Base-by-base conservation (phyloP, 1,140 invertebrate species). In the Drosophila mauritiana region DNA sequence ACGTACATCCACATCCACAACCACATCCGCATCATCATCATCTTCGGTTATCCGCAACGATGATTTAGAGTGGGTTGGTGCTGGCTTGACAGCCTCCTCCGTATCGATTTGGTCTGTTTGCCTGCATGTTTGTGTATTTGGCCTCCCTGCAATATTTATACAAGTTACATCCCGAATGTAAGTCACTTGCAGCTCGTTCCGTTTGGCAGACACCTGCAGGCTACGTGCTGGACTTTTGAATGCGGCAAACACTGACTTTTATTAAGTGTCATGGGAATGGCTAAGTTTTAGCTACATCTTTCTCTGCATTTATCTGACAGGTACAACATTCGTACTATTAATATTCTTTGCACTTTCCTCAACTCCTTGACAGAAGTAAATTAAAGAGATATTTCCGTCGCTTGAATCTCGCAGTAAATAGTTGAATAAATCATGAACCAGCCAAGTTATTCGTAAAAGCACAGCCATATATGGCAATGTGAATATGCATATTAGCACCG, bases 221-320 rank as follows among this genome's bases (percentile, higher is more conserved):
- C 51, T 49, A 73, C 49, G 69, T 73, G 72, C 57, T 12, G 54
- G 53, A 48, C 57, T 57, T 51, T 27, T 43, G 53, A 51, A 72
- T 73, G 67, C 55, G 48, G 31, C 59, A 63, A 64, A 57, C 59
- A 75, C 67, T 83, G 80, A 70, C 70, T 75, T 83, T 79, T 75
- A 83, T 83, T 54, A 56, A 39, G 64, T 46, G 46, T 17, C 40
- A 49, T 34, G 52, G 59, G 31, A 17, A 72, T 34, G 40, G 10
- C 25, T 49, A 39, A 22, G 39, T 43, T 45, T 49, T 17, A 27
- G 27, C 48, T 17, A 10, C 48, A 11, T 15, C 8, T 48, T 48
- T n/a, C 45, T n/a, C 4, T 11, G 15, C 8, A 15, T 20, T 36
- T 52, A 31, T 36, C 17, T 52, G 49, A 15, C 31, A 36, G 15